Percentiles rank a stretch among this genome's conserved stretches.
Evolutionary conservation across 2,888 invertebrate species (phyloP).

Genomic region (Megastigmus dorsalis): DNA sequence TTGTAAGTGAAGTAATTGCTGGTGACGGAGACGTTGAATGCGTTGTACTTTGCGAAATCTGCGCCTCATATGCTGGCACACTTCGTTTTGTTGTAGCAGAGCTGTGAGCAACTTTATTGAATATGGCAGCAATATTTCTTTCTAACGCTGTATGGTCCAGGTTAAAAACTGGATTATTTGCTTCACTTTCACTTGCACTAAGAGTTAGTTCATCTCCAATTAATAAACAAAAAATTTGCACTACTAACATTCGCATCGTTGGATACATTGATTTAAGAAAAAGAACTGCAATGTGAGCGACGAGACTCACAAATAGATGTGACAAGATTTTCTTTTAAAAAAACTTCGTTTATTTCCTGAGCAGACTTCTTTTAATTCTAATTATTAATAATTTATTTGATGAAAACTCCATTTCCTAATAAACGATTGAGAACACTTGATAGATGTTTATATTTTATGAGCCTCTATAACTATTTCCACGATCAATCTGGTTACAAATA

Average conservation of each 20-base stretch:
- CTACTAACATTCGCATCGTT: constrained; percentile 45
- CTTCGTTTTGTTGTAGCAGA: constrained; percentile 82
- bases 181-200: constrained; percentile 67
- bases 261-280: constrained; percentile 25
- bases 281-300: constrained; percentile 32
- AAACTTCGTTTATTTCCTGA: background rate
- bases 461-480: no score
- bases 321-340: background rate
- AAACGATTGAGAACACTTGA: background rate
- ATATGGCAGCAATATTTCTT: constrained; percentile 81
- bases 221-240: constrained; percentile 46
- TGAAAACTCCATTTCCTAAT: background rate
- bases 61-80: constrained; percentile 79
- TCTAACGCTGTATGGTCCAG: constrained; percentile 80
- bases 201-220: constrained; percentile 48
- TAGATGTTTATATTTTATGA: background rate
- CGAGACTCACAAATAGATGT: background rate
- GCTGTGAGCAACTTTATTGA: constrained; percentile 83
- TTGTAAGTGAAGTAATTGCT: constrained; percentile 76
- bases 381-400: background rate
- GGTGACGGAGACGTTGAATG: constrained; percentile 81
- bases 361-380: background rate
- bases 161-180: constrained; percentile 69
- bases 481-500: no score
- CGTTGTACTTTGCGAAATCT: constrained; percentile 75